Evolutionary conservation across 1,140 invertebrate genomes (phyloP), one percentile per base, ranked within the genome.

Genomic region (Cyphomyrmex costatus): DNA sequence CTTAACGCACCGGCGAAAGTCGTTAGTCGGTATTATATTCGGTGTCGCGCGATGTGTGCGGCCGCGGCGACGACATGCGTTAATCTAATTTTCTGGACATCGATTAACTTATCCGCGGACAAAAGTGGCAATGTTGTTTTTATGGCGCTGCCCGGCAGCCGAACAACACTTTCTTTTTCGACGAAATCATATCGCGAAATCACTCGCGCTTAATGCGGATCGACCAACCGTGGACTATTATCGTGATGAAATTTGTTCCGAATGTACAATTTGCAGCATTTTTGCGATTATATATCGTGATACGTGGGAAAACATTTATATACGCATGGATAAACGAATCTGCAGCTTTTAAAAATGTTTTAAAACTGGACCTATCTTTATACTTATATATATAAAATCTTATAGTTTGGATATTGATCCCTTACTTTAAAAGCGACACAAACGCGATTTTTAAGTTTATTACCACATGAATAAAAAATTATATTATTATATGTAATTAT

Each of bases 1-100:
- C 89, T 90, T 90, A 91, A 91, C 89, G 90, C 89, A 88, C 80
- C 87, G 89, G 85, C 89, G 77, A 91, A 87, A 91, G 87, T 91
- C 90, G 90, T 91, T 91, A 90, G 88, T 78, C 82, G 65, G 86
- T 86, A 87, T 90, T 88, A 90, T 90, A 90, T 88, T 86, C 76
- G 80, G 71, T 76, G 61, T 83, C 63, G 49, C 61, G 33, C 51
- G 33, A 71, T 60, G 12, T 68, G 36, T 78, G 61, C 87, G 84
- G 87, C 42, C 88, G 58, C 77, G 60, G 19, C 60, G 58, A 56
- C 77, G 74, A 79, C 84, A 71, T 82, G 86, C 77, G 86, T 90
- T 90, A 90, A 90, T 90, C 86, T 90, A 90, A 88, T 90, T 90
- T 90, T 88, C 86, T 78, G 88, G 71, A 66, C 77, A 76, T 88